Conservation (phyloP, 2,113 vertebrate species). For the Chroicocephalus ridibundus region DNA sequence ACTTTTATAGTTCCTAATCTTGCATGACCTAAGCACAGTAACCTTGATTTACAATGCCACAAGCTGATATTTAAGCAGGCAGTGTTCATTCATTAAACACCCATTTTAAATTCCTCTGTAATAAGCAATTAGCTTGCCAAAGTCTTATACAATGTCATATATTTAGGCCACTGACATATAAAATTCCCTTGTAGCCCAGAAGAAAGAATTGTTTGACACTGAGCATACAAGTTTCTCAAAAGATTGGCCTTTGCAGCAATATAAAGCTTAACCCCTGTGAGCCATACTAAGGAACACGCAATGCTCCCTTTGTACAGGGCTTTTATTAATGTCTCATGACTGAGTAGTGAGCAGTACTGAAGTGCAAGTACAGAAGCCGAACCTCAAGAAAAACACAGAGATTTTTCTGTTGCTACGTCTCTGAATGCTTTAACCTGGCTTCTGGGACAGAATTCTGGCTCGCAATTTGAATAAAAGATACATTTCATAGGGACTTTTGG, state of each 20-base stretch:
- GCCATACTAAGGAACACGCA: not conserved
- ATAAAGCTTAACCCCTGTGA: not conserved
- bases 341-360: not conserved
- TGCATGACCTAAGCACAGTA: not conserved
- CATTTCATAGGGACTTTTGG: not conserved
- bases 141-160: slow-evolving; percentile 23
- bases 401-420: not conserved
- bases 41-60: slow-evolving; percentile 47
- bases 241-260: not conserved
- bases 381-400: not conserved
- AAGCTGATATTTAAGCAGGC: slow-evolving; percentile 21
- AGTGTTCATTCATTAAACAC: slow-evolving; percentile 42
- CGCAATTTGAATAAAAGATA: not conserved
- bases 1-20: slow-evolving; percentile 25
- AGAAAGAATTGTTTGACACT: not conserved
- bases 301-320: not conserved
- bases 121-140: slow-evolving; percentile 47
- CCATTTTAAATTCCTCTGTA: slow-evolving; percentile 39
- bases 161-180: slow-evolving; percentile 16
- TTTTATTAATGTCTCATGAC: not conserved
- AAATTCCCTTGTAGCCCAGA: not conserved
- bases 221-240: not conserved
- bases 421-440: not conserved
- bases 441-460: not conserved
- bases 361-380: not conserved